These are phyloP conservation scores for Stenodera caucasica DNA, from an alignment of 2,888 invertebrate genomes.

Conservation along the genomic window DNA sequence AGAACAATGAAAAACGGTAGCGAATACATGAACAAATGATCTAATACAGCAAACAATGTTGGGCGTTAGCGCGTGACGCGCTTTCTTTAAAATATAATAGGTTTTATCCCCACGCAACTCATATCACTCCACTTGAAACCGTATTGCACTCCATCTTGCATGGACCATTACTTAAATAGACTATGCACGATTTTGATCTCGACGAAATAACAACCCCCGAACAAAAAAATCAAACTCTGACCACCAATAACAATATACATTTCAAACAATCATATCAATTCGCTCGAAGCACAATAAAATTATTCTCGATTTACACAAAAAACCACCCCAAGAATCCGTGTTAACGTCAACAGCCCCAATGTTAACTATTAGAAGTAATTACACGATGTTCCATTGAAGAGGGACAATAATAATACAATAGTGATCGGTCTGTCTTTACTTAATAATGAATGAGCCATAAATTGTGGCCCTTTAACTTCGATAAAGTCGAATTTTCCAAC, in stretches of 20 bases:
- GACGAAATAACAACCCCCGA: conserved; percentile 4
- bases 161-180: conserved; percentile 34
- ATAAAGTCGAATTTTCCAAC: no score
- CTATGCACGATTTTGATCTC: conserved; percentile 24
- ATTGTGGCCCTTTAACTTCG: no score
- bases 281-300: no score
- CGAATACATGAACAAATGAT: conserved; percentile 32
- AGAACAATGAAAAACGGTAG: conserved; percentile 31
- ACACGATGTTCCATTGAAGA: no score
- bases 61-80: conserved; percentile 33
- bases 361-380: no score
- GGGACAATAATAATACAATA: no score
- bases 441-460: no score
- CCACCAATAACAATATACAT: neutral
- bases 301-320: no score
- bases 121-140: conserved; percentile 29
- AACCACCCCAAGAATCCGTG: no score
- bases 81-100: conserved; percentile 34
- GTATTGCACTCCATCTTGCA: conserved; percentile 34
- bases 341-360: no score
- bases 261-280: no score
- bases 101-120: conserved; percentile 32
- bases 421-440: no score
- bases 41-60: conserved; percentile 32
- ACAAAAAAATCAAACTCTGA: neutral